These are phyloP conservation scores for Icerya purchasi DNA, from an alignment of 2,888 invertebrate genomes.

Conservation along the genomic window DNA sequence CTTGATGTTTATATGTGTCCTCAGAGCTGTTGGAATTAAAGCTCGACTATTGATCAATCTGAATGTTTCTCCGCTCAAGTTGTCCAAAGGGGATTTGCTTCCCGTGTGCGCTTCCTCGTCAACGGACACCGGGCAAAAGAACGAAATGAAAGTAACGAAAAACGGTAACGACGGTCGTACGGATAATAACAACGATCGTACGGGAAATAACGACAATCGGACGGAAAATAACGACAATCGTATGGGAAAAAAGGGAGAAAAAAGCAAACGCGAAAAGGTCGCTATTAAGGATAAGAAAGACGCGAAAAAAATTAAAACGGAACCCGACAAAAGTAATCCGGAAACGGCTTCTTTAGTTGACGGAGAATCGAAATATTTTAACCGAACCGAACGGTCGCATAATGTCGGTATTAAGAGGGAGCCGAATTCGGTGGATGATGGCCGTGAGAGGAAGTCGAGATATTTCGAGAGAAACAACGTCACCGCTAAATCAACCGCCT, in stretches of 20 bases:
- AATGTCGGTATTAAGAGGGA: no score
- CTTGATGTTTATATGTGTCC: constrained; percentile 49
- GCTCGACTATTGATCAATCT: constrained; percentile 62
- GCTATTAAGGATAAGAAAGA: constrained; percentile 22
- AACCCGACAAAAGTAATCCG: no score
- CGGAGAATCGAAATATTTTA: no score
- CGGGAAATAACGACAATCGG: no score
- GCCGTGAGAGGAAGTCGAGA: no score
- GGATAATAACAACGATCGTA: no score
- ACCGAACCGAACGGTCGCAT: no score
- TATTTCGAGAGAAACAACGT: no score
- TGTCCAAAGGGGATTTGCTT: constrained; percentile 27
- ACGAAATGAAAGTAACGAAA: constrained; percentile 10
- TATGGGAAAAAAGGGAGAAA: constrained; percentile 13
- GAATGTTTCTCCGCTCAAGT: constrained; percentile 49
- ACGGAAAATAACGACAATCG: constrained; percentile 5
- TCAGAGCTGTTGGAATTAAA: constrained; percentile 59
- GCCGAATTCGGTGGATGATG: no score
- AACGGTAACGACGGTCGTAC: no score
- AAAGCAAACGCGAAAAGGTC: constrained; percentile 15
- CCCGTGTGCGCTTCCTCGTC: constrained; percentile 14
- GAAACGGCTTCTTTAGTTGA: no score
- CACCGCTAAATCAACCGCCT: no score
- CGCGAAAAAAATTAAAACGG: constrained; percentile 22
- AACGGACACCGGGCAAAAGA: constrained; percentile 7